Conservation (phyloP, 2,113 vertebrate species). For the Serilophus lunatus region DNA sequence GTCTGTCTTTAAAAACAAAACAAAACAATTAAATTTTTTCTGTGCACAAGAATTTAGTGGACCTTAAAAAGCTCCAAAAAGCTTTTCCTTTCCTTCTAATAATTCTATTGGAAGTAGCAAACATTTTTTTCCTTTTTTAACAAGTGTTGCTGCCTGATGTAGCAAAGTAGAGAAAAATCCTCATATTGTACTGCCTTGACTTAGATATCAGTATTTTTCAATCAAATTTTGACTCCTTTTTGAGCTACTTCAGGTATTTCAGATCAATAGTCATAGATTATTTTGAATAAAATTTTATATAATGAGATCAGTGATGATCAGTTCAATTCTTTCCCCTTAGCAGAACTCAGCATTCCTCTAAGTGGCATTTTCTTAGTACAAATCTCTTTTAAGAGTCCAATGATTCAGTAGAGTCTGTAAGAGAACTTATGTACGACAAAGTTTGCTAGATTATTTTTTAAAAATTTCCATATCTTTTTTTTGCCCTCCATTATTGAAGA, state of each 20-base stretch:
- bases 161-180: neutral
- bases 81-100: neutral
- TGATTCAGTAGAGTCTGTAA: neutral
- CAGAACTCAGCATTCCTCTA: slow-evolving; percentile 2
- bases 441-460: neutral
- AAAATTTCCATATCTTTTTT: neutral
- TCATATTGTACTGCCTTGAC: neutral
- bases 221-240: neutral
- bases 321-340: neutral
- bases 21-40: neutral
- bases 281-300: neutral
- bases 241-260: neutral
- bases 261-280: neutral
- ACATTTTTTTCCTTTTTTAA: neutral
- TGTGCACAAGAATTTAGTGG: neutral
- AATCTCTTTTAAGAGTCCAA: neutral
- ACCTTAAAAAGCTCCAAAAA: neutral
- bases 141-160: neutral
- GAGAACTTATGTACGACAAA: neutral
- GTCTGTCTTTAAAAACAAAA: neutral
- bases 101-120: neutral
- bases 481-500: neutral
- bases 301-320: neutral
- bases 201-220: neutral
- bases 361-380: neutral